These are phyloP conservation scores for Macaca fascicularis DNA, from an alignment of 2,113 vertebrate species.

Conservation along the genomic window T2T-MFA8v1.1 NC_088386.1:75239501-75240000, in stretches of 20 bases:
- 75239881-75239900: slow-evolving; percentile 24
- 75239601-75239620: not conserved
- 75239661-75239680: not conserved
- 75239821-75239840: not conserved
- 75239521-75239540: not conserved
- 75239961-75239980: slow-evolving; percentile 30
- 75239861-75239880: slow-evolving; percentile 21
- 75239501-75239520: not conserved
- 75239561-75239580: not conserved
- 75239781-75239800: not conserved
- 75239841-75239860: not conserved
- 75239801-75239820: not conserved
- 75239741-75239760: not conserved
- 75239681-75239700: not conserved
- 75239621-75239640: not conserved
- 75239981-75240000: slow-evolving; percentile 66
- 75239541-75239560: not conserved
- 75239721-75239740: not conserved
- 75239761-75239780: not conserved
- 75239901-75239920: slow-evolving; percentile 51
- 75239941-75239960: slow-evolving; percentile 51
- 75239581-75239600: not conserved
- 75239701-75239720: not conserved
- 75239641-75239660: not conserved
- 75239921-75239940: not conserved